These are phyloP conservation scores for Emydocephalus ijimae DNA, from an alignment of 2,113 vertebrate genomes.

Conservation along the genomic window DNA sequence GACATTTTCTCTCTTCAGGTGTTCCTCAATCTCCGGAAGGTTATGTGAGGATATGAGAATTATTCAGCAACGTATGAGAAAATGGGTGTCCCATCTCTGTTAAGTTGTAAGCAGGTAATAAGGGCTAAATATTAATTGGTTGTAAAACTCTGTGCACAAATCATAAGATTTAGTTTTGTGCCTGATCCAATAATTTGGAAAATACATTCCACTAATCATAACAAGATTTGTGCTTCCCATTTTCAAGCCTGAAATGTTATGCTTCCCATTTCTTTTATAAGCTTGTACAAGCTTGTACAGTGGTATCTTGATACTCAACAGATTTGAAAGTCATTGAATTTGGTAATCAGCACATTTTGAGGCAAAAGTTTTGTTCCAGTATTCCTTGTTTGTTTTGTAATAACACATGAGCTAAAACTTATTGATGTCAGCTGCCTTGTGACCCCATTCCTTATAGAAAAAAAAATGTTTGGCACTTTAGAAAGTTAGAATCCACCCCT, in stretches of 20 bases:
- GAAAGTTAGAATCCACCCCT: no score
- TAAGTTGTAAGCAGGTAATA: not conserved
- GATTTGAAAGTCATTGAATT: not conserved
- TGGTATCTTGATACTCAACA: not conserved
- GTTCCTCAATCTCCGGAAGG: not conserved
- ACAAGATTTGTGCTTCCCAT: not conserved
- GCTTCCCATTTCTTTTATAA: not conserved
- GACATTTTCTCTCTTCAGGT: not conserved
- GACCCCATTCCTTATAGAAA: not conserved
- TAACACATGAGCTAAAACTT: not conserved
- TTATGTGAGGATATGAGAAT: not conserved
- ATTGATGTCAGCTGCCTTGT: not conserved
- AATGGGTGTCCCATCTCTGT: not conserved
- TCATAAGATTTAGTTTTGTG: not conserved
- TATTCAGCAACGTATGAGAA: not conserved
- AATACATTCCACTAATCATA: not conserved
- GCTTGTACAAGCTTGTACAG: not conserved
- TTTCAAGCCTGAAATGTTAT: not conserved
- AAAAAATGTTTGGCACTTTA: not conserved
- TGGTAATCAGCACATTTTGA: not conserved
- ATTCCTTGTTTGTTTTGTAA: not conserved
- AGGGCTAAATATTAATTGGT: not conserved
- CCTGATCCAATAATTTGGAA: not conserved
- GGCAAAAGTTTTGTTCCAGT: not conserved
- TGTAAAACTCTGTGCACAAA: not conserved